Percentiles rank a stretch among this genome's conserved stretches.
These are phyloP conservation scores for Lycia hirtaria DNA, from an alignment of 2,888 invertebrate genomes.

Conservation along the genomic window DNA sequence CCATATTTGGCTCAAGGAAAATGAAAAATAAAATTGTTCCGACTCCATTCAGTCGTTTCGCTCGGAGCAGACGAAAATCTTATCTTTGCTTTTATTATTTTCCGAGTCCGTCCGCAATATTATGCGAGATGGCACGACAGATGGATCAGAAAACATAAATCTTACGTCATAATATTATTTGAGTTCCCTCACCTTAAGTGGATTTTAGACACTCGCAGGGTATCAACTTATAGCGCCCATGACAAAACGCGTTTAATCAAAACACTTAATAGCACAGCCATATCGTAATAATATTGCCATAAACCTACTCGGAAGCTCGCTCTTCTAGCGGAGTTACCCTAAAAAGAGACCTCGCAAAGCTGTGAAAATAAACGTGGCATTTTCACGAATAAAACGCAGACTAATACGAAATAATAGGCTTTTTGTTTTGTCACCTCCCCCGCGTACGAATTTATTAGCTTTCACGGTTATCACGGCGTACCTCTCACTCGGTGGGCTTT, in stretches of 20 bases:
- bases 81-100: conserved; percentile 78
- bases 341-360: conserved; percentile 35
- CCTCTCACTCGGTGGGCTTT: conserved; percentile 75
- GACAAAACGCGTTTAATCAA: background rate
- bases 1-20: conserved; percentile 66
- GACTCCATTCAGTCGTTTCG: conserved; percentile 69
- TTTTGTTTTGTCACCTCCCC: conserved; percentile 67
- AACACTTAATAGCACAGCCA: background rate
- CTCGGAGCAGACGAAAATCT: conserved; percentile 73
- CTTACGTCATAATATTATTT: conserved; percentile 79
- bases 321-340: conserved; percentile 30
- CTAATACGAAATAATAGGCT: conserved; percentile 58
- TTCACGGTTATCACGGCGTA: conserved; percentile 72
- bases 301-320: conserved; percentile 42
- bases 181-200: conserved; percentile 50
- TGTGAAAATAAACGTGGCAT: conserved; percentile 40
- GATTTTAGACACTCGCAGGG: conserved; percentile 7
- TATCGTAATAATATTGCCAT: conserved; percentile 20
- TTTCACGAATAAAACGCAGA: conserved; percentile 40
- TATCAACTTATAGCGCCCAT: background rate
- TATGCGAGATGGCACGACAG: conserved; percentile 76
- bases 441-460: conserved; percentile 76
- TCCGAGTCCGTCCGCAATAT: conserved; percentile 78
- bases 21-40: conserved; percentile 75
- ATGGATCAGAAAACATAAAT: conserved; percentile 82